phyloP scores from a whole-genome alignment of 1,140 invertebrate genomes.

The Lepidurus couesii region DNA sequence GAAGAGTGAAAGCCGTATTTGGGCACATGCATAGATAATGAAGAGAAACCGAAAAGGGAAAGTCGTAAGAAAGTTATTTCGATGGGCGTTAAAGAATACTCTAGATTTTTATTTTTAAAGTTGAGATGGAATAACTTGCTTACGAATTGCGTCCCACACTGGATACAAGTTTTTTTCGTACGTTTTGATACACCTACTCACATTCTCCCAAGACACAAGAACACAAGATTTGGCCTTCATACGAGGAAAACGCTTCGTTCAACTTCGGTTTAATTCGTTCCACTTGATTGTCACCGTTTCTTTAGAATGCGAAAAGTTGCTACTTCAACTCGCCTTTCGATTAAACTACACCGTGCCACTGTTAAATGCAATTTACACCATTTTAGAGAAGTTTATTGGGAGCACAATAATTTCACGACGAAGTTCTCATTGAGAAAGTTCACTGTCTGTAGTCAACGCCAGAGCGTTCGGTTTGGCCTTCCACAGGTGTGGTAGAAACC shows the following conservation, averaged over 20 bases:
- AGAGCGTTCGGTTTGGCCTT: slow-evolving; percentile 1
- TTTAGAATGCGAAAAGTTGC: neutral
- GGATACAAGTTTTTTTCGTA: neutral
- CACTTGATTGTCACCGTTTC: neutral
- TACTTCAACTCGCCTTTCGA: neutral
- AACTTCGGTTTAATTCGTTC: too few species aligned
- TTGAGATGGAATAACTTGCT: neutral
- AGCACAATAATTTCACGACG: too few species aligned
- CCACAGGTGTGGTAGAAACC: slow-evolving; percentile 4
- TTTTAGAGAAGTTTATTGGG: too few species aligned
- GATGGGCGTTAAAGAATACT: neutral
- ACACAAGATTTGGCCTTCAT: neutral
- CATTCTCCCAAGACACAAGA: neutral
- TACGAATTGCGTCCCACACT: neutral
- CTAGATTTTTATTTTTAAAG: neutral
- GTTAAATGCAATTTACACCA: too few species aligned
- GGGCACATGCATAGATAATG: neutral
- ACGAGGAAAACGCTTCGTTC: neutral
- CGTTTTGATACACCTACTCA: neutral
- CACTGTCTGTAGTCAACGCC: neutral
- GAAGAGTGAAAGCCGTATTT: neutral
- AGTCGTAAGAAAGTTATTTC: neutral
- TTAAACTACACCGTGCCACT: too few species aligned
- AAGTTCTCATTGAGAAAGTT: too few species aligned
- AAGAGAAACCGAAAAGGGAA: neutral